A percentile compares a stretch with the other conserved stretches of the same genome.
These are phyloP conservation scores for Congeria kusceri DNA, from an alignment of 2,888 invertebrate genomes.

Conservation along the genomic window DNA sequence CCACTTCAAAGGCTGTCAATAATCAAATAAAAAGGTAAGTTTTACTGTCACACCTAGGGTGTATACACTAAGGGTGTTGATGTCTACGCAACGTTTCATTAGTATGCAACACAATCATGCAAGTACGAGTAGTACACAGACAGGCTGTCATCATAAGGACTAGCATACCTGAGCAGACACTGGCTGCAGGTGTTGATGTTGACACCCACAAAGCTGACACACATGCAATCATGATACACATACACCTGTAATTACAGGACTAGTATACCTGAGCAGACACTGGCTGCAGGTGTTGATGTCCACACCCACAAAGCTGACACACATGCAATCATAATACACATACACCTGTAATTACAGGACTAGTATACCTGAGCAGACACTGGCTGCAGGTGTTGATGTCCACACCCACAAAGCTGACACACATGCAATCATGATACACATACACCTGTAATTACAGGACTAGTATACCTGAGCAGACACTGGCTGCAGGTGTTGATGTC, in stretches of 20 bases:
- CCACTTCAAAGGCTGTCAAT: no score
- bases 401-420: slow-evolving; percentile 97
- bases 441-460: no score
- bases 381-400: slow-evolving; percentile 95
- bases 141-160: no score
- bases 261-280: slow-evolving; percentile 92
- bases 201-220: slow-evolving; percentile 97
- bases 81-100: no score
- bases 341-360: no score
- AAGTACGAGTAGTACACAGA: no score
- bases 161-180: slow-evolving; percentile 90
- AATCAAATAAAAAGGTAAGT: no score
- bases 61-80: no score
- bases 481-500: slow-evolving; percentile 95
- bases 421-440: slow-evolving; percentile 88
- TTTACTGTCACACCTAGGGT: no score
- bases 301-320: slow-evolving; percentile 97
- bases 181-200: slow-evolving; percentile 95
- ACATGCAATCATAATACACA: slow-evolving; percentile 95
- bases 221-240: no score
- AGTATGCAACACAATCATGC: no score
- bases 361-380: slow-evolving; percentile 90
- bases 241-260: no score
- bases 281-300: slow-evolving; percentile 95
- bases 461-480: slow-evolving; percentile 90